Conservation (phyloP, 2,797 vertebrate species). For the Propithecus perrieri region DNA sequence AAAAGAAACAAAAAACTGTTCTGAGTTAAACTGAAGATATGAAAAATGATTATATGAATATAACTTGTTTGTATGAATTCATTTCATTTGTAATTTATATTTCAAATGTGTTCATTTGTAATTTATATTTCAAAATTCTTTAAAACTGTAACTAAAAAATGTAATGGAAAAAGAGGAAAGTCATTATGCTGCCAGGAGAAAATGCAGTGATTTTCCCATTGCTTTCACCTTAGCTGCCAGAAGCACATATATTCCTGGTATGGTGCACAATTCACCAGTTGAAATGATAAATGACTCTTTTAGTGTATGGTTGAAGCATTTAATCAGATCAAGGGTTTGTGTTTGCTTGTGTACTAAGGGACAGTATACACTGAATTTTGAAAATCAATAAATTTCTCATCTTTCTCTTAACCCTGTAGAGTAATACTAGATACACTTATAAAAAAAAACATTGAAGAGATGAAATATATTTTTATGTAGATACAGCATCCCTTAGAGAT, state of each 20-base stretch:
- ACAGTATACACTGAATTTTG: background rate
- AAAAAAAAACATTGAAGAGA: background rate
- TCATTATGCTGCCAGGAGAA: background rate
- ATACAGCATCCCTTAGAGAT: background rate
- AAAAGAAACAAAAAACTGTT: background rate
- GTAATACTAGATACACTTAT: background rate
- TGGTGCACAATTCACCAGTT: background rate
- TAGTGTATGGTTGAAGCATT: background rate
- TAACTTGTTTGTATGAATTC: background rate
- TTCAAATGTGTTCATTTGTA: constrained; percentile 41
- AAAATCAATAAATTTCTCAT: constrained; percentile 38
- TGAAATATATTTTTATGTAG: background rate
- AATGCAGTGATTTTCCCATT: background rate
- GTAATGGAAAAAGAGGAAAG: constrained; percentile 15
- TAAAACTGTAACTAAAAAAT: background rate
- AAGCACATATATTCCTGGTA: background rate
- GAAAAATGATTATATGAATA: constrained; percentile 16
- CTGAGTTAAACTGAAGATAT: constrained; percentile 12
- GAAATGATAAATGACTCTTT: constrained; percentile 1
- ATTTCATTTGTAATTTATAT: constrained; percentile 41
- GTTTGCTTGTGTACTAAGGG: background rate
- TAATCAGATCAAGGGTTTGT: constrained; percentile 34
- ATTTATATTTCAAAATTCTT: constrained; percentile 41
- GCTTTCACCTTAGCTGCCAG: background rate
- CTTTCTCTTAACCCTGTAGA: background rate